Conservation (phyloP, 2,888 invertebrate genomes). For the Tipula lateralis region DNA sequence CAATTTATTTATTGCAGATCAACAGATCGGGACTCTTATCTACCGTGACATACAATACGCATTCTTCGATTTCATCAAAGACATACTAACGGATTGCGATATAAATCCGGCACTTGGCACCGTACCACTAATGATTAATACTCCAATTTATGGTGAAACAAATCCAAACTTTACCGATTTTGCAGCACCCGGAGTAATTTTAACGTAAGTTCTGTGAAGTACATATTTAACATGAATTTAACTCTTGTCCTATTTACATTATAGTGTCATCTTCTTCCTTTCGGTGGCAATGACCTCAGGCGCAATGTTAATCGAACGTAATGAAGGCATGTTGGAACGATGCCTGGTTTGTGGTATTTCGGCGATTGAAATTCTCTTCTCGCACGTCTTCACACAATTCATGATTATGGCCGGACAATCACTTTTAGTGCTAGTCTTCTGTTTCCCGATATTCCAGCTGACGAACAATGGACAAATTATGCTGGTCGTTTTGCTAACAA, state of each 20-base stretch:
- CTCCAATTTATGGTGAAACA: conserved; percentile 68
- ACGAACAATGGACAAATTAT: conserved; percentile 71
- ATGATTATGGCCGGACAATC: conserved; percentile 81
- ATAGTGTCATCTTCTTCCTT: conserved; percentile 86
- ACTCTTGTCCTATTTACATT: too few species aligned
- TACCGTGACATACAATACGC: conserved; percentile 67
- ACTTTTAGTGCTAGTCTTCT: conserved; percentile 68
- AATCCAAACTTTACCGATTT: conserved; percentile 88
- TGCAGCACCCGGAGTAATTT: conserved; percentile 86
- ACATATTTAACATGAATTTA: conserved; percentile 14
- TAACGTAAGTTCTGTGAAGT: conserved; percentile 60
- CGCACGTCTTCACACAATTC: conserved; percentile 85
- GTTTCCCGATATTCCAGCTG: conserved; percentile 72
- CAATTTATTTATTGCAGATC: conserved; percentile 58
- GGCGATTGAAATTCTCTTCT: conserved; percentile 74
- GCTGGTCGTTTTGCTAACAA: conserved; percentile 67
- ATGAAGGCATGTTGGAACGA: conserved; percentile 85
- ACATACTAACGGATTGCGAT: conserved; percentile 59
- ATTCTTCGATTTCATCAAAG: conserved; percentile 65
- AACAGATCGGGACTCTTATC: conserved; percentile 79
- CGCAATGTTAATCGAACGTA: conserved; percentile 81
- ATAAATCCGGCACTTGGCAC: conserved; percentile 56
- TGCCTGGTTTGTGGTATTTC: conserved; percentile 80
- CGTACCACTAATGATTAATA: conserved; percentile 56
- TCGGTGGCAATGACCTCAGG: conserved; percentile 89